Evolutionary conservation across 2,113 vertebrate species (phyloP).

Genomic region (Ameiurus melas): DNA sequence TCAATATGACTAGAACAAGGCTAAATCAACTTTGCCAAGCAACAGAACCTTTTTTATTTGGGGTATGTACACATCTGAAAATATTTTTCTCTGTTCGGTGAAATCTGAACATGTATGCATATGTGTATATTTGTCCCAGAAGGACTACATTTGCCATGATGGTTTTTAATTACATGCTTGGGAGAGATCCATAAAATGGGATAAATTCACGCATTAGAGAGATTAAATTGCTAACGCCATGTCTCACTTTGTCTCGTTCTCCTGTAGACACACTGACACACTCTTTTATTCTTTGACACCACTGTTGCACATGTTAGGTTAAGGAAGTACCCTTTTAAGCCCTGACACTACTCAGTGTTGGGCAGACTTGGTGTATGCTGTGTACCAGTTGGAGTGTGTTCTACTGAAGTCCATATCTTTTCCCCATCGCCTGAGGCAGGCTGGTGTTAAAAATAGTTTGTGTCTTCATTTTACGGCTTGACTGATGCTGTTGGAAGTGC

Average conservation of each 20-base stretch:
- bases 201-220: neutral
- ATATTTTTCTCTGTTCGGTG: neutral
- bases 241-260: neutral
- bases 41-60: neutral
- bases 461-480: slow-evolving; percentile 69
- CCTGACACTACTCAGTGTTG: neutral
- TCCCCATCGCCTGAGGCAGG: slow-evolving; percentile 57
- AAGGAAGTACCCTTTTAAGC: neutral
- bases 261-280: neutral
- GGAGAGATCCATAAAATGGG: neutral
- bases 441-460: slow-evolving; percentile 64
- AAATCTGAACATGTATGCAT: neutral
- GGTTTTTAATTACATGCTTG: neutral
- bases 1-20: neutral
- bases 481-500: slow-evolving; percentile 63
- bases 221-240: neutral
- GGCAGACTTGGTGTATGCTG: slow-evolving; percentile 5
- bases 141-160: neutral
- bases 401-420: slow-evolving; percentile 42
- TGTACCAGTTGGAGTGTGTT: neutral
- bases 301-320: neutral
- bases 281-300: neutral
- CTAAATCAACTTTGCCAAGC: neutral
- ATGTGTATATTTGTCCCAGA: neutral
- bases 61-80: too few species aligned